phyloP scores from a whole-genome alignment of 2,113 vertebrate species.

The Callocephalon fimbriatum region DNA sequence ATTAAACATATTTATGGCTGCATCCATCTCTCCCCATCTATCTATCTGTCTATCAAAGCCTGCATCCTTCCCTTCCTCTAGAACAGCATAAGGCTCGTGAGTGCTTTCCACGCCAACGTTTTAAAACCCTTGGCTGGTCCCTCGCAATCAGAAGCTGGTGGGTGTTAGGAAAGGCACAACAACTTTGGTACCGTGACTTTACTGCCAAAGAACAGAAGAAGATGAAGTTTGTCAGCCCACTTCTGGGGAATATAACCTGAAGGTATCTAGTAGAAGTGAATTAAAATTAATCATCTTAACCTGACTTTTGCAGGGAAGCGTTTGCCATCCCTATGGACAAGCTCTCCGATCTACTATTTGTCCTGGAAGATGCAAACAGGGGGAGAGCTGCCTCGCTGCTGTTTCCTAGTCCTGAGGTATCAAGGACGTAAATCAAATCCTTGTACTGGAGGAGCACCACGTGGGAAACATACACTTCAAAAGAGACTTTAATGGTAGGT shows the following conservation, averaged over 20 bases:
- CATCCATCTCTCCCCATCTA: not conserved
- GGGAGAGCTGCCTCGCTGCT: rapidly evolving
- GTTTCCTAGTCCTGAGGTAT: not conserved
- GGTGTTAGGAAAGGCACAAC: not conserved
- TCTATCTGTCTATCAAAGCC: not conserved
- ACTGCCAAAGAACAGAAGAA: not conserved
- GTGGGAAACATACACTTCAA: not conserved
- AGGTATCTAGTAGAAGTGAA: not conserved
- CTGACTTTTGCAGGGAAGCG: not conserved
- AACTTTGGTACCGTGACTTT: not conserved
- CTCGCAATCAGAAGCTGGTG: not conserved
- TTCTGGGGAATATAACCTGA: not conserved
- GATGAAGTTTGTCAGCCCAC: not conserved
- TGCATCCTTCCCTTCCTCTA: not conserved
- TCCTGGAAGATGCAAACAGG: not conserved
- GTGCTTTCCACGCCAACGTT: not conserved
- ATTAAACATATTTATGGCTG: not conserved
- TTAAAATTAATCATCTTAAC: not conserved
- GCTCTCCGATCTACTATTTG: rapidly evolving
- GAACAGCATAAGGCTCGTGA: not conserved
- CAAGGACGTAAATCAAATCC: not conserved
- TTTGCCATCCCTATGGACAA: not conserved
- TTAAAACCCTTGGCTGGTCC: not conserved
- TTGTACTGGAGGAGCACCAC: rapidly evolving
- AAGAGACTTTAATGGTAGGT: not conserved